phyloP scores from a whole-genome alignment of 2,888 invertebrate genomes.

The Bellardia bayeri region DNA sequence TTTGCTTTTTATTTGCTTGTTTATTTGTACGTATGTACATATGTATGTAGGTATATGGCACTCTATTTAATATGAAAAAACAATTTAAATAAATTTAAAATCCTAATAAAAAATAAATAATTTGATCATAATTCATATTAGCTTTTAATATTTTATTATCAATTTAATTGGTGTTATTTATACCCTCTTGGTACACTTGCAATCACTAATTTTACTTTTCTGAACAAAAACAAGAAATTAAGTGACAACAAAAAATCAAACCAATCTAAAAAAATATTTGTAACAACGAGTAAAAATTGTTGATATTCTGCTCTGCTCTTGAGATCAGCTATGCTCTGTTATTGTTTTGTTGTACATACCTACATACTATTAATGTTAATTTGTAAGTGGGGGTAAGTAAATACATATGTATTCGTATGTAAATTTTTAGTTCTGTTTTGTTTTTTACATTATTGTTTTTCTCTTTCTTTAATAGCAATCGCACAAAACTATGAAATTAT shows the following conservation, averaged over 20 bases:
- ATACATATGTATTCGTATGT: conserved; percentile 6
- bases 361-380: not conserved
- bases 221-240: not conserved
- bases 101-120: not conserved
- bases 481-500: not conserved
- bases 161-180: conserved; percentile 19
- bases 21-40: not conserved
- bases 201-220: not conserved
- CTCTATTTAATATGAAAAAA: not conserved
- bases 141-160: not conserved
- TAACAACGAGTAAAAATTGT: conserved; percentile 1
- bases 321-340: not conserved
- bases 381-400: not conserved
- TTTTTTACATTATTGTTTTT: not conserved
- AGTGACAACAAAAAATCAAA: conserved; percentile 13
- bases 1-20: not conserved
- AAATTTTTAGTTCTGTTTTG: not conserved
- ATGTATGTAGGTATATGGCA: not conserved
- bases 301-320: not conserved
- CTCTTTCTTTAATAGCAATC: not conserved
- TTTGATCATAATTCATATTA: not conserved
- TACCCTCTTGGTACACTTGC: conserved; percentile 19
- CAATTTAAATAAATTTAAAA: not conserved
- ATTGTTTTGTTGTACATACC: not conserved
- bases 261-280: not conserved